Evolutionary conservation across 2,888 invertebrate genomes (phyloP).

Genomic region (Cephus rjabovi): DNA sequence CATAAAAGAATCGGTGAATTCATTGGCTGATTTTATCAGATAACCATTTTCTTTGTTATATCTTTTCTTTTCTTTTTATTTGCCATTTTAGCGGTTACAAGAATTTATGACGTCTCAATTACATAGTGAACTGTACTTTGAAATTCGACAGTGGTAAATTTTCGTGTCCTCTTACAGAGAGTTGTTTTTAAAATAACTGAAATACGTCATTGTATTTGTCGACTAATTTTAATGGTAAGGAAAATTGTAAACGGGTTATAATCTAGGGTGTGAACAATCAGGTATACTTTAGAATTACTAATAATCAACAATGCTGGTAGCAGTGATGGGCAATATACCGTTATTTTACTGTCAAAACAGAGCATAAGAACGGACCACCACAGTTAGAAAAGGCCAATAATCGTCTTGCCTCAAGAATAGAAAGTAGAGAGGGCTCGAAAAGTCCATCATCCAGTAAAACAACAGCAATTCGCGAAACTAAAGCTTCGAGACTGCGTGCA

Average conservation of each 20-base stretch:
- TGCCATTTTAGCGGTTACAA: background rate
- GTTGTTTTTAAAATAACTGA: background rate
- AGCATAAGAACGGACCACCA: conserved; percentile 65
- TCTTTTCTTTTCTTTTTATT: background rate
- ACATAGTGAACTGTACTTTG: background rate
- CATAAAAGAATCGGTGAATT: background rate
- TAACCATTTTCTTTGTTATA: background rate
- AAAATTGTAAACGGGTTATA: background rate
- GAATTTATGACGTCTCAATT: background rate
- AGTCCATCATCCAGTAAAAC: conserved; percentile 40
- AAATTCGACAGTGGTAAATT: background rate
- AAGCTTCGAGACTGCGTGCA: conserved; percentile 53
- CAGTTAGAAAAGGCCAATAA: conserved; percentile 56
- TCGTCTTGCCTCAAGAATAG: conserved; percentile 62
- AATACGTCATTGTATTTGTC: background rate
- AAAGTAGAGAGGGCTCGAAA: conserved; percentile 40
- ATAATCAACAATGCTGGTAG: background rate
- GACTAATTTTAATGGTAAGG: background rate
- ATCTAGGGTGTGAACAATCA: background rate
- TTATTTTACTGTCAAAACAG: background rate
- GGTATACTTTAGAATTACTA: background rate
- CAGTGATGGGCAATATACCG: background rate
- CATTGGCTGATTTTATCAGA: background rate
- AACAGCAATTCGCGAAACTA: conserved; percentile 50
- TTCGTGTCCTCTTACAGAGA: background rate